A percentile compares a stretch with the other conserved stretches of the same genome.
These are phyloP conservation scores for Akabosia matsudoensis DNA, from an alignment of 1,140 invertebrate species.

Conservation along the genomic window DNA sequence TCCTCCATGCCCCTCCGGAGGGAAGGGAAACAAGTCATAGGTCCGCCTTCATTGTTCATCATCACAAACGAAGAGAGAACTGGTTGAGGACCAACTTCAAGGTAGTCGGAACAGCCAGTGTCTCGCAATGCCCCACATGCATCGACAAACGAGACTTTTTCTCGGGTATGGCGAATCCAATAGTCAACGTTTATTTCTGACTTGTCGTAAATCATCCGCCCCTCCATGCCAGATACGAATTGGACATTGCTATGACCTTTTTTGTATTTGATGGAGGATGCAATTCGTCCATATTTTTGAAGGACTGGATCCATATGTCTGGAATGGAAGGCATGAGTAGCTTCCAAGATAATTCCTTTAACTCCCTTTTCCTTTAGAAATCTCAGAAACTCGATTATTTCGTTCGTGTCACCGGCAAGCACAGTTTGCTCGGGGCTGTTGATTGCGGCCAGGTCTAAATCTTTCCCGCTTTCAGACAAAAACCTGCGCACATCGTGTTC, in stretches of 20 bases:
- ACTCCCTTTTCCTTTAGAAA: background rate
- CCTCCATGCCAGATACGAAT: slow-evolving; percentile 1
- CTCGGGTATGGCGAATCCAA: background rate
- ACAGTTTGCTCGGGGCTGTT: slow-evolving; percentile 3
- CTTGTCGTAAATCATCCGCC: background rate
- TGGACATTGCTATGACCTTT: background rate
- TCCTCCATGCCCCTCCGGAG: background rate
- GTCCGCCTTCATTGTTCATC: background rate
- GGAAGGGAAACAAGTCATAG: background rate
- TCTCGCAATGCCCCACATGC: background rate
- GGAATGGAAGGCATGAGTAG: slow-evolving; percentile 5
- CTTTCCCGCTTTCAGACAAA: background rate
- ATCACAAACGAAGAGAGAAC: background rate
- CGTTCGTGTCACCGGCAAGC: background rate
- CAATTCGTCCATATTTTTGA: background rate
- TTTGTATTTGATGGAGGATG: background rate
- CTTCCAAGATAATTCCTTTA: background rate
- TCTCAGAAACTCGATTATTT: background rate
- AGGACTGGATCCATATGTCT: background rate
- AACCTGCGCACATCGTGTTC: background rate
- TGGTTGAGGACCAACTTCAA: background rate
- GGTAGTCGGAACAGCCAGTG: background rate
- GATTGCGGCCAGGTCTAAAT: slow-evolving; percentile 4
- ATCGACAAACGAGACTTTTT: background rate
- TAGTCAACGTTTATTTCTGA: background rate